Evolutionary conservation across 2,888 invertebrate genomes (phyloP).

Genomic region (Trichogramma dendrolimi): DNA sequence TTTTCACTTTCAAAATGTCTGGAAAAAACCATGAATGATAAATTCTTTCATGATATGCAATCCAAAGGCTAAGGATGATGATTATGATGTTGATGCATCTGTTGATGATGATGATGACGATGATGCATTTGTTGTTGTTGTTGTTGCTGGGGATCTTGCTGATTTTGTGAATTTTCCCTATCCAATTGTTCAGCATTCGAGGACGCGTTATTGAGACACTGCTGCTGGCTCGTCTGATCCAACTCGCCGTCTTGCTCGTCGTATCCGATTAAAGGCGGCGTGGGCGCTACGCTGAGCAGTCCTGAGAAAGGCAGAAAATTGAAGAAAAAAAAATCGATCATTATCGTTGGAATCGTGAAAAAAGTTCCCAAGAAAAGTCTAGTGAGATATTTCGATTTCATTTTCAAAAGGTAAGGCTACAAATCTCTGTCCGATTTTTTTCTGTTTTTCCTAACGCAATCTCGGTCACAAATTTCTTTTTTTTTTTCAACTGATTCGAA

Average conservation of each 20-base stretch:
- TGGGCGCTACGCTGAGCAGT: constrained; percentile 27
- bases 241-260: constrained; percentile 12
- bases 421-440: no score
- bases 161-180: constrained; percentile 5
- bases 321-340: not conserved
- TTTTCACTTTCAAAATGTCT: no score
- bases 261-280: constrained; percentile 21
- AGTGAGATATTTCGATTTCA: no score
- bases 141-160: constrained; percentile 13
- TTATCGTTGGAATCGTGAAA: no score
- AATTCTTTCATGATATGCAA: no score
- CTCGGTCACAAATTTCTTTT: no score
- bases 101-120: constrained; percentile 11
- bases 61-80: not conserved
- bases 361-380: no score
- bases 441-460: no score
- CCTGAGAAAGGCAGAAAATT: constrained; percentile 25
- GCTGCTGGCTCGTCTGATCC: constrained; percentile 21
- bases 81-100: constrained; percentile 16
- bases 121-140: constrained; percentile 4
- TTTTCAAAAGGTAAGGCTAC: no score
- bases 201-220: constrained; percentile 7
- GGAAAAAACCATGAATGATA: no score
- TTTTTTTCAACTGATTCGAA: no score
- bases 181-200: constrained; percentile 25